Evolutionary conservation across 2,888 invertebrate genomes (phyloP), one percentile per base, ranked within the genome.

Genomic region (Candidula unifasciata): DNA sequence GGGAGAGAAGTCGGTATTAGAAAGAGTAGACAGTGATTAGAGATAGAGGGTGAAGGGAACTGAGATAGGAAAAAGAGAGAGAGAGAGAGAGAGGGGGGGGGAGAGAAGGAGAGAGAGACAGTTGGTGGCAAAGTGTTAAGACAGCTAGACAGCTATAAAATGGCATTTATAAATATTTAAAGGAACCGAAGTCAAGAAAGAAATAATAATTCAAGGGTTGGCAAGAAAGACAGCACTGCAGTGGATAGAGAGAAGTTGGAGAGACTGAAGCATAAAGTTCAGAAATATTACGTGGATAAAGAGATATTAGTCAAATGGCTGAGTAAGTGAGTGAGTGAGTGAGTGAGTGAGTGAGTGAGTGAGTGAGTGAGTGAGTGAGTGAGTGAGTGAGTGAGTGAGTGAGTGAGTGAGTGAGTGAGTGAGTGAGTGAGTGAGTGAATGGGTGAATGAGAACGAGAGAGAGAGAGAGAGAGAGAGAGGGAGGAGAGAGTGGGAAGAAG

Each of bases 381-480:
- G 27, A 52, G 27, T 10, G 64, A 54, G 44, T n/a, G 16, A 37
- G n/a, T n/a, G n/a, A n/a, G n/a, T n/a, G n/a, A n/a, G n/a, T n/a
- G n/a, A n/a, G n/a, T n/a, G n/a, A n/a, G n/a, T n/a, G n/a, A n/a
- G n/a, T n/a, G n/a, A n/a, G n/a, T n/a, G n/a, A n/a, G n/a, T 13
- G 33, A 33, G 44, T 37, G 44, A 69, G 60, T 52, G n/a, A n/a
- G n/a, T n/a, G n/a, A n/a, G n/a, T n/a, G n/a, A n/a, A n/a, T n/a
- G n/a, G n/a, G n/a, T n/a, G n/a, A n/a, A n/a, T n/a, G n/a, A n/a
- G n/a, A n/a, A n/a, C n/a, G n/a, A n/a, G n/a, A n/a, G n/a, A n/a
- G 83, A 78, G 71, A 69, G 79, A 30, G n/a, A 21, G 77, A 37
- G 77, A 21, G 77, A 64, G 54, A 16, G 79, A 79, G 54, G 21